Evolutionary conservation across 2,888 invertebrate genomes (phyloP).

Genomic region (Caradrina clavipalpis): DNA sequence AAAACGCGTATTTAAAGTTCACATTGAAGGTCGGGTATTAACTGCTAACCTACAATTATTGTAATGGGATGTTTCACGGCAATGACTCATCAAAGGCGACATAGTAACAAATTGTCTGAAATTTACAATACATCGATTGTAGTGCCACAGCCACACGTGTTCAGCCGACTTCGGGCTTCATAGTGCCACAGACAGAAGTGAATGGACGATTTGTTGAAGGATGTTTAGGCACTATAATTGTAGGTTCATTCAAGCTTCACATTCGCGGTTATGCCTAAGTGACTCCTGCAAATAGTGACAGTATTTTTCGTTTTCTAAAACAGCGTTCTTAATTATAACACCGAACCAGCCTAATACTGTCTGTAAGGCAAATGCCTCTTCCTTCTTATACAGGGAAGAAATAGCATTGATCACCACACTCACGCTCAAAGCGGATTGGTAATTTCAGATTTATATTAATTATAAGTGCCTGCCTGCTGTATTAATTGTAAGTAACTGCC

Average conservation of each 20-base stretch:
- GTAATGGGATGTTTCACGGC: constrained; percentile 13
- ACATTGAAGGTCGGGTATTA: constrained; percentile 7
- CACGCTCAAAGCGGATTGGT: too few species aligned
- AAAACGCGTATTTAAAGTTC: constrained; percentile 2
- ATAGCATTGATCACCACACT: too few species aligned
- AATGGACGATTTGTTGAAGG: constrained; percentile 11
- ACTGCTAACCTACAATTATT: constrained; percentile 18
- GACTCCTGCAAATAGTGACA: neutral
- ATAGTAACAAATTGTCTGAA: constrained; percentile 15
- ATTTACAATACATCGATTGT: constrained; percentile 18
- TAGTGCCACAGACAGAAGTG: constrained; percentile 10
- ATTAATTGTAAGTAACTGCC: too few species aligned
- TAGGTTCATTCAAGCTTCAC: constrained; percentile 1
- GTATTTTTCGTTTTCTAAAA: too few species aligned
- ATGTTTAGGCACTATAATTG: constrained; percentile 11
- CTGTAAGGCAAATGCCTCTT: too few species aligned
- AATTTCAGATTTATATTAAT: too few species aligned
- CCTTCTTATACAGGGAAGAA: too few species aligned
- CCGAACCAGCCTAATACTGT: too few species aligned
- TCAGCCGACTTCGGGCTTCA: too few species aligned
- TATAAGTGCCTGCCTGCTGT: too few species aligned
- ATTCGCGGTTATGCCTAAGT: neutral
- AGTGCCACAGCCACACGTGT: constrained; percentile 8
- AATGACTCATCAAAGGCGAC: constrained; percentile 19
- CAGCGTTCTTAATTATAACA: too few species aligned